Base-by-base conservation (phyloP, 2,113 vertebrate species). In the Sigmodon hispidus region DNA sequence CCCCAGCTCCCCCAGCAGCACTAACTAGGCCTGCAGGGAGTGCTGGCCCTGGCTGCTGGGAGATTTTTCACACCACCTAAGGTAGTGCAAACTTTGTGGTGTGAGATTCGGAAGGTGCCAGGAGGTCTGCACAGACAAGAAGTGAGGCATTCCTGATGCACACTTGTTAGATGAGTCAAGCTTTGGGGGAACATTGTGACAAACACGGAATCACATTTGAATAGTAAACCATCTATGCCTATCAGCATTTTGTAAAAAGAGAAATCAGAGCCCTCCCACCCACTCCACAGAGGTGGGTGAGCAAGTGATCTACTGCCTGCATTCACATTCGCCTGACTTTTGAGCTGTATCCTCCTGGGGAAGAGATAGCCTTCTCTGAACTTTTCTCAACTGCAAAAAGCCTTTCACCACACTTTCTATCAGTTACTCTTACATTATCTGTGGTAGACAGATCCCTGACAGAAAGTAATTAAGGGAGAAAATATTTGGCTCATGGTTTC, bases 1-100 rank as follows among this genome's bases (percentile, higher is more conserved):
- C 95, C 84, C 93, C 91, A 96, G 91, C 80, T 91, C 87, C 92
- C 86, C 59, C 0, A 69, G 65, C 77, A 84, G 91, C 94, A 95
- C n/a, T n/a, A 89, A 87, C 87, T n/a, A 48, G 45, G 72, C 50
- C 89, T 70, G 0, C n/a, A 3, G 31, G 3, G 36, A 83, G 40
- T 1, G 0, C 93, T 67, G 43, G 89, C 65, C 76, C 90, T 86
- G 57, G 91, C 93, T 89, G 72, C 79, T 7, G 11, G 70, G 93
- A 94, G 69, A n/a, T 65, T 94, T 95, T 89, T 72, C 22, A 55
- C 90, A 91, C 81, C 0, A 0, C 92, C 94, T 65, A 90, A 87
- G 79, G 50, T 40, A 9, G 87, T 43, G 69, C 19, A 34, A 59
- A 91, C n/a, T 13, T 52, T 55, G 77, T 31, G 84, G 69, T 85